phyloP scores from a whole-genome alignment of 1,140 invertebrate genomes.

The Lanistes nyassanus region DNA sequence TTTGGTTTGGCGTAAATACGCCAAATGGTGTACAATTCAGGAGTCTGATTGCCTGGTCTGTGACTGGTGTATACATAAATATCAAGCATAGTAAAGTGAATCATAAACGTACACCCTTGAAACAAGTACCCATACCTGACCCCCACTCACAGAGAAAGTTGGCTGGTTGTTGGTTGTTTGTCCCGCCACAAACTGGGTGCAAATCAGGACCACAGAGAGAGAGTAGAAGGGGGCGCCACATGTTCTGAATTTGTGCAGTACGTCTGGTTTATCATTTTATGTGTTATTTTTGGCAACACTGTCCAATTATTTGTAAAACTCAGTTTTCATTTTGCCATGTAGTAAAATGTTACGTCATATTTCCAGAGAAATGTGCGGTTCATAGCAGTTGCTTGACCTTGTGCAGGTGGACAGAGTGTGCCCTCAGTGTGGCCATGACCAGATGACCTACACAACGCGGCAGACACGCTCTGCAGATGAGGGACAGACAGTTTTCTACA shows the following conservation, averaged over 20 bases:
- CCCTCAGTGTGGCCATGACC: constrained; percentile 86
- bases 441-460: constrained; percentile 94
- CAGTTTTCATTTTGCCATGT: background rate
- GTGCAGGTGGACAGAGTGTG: constrained; percentile 83
- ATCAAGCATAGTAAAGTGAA: no score
- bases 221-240: no score
- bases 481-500: constrained; percentile 98
- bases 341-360: background rate
- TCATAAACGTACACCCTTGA: no score
- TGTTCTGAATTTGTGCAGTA: no score
- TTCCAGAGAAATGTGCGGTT: background rate
- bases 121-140: no score
- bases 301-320: background rate
- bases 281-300: background rate
- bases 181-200: background rate
- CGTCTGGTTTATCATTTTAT: background rate
- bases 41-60: no score
- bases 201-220: no score
- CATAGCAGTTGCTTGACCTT: background rate
- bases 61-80: no score
- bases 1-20: no score
- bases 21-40: no score
- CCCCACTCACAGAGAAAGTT: no score
- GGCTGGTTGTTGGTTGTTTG: no score
- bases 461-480: constrained; percentile 97